Evolutionary conservation across 2,888 invertebrate genomes (phyloP).

Genomic region (Balanococcus diminutus): DNA sequence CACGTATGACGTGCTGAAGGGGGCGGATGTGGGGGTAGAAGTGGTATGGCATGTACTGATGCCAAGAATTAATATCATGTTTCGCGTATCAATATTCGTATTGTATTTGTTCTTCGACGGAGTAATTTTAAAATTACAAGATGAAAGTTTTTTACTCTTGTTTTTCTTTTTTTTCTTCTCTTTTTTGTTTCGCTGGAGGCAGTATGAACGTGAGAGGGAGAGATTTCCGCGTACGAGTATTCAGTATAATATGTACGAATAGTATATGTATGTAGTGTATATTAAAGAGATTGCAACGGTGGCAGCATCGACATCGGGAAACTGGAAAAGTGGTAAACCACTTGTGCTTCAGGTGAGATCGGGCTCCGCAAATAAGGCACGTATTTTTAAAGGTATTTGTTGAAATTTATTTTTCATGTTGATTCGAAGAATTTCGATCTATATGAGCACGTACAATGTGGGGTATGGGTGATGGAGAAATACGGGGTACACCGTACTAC

Average conservation of each 20-base stretch:
- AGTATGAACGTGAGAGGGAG: not conserved
- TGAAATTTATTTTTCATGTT: not conserved
- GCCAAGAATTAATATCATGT: not conserved
- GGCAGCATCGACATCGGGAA: too few relatives aligned
- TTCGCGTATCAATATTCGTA: not conserved
- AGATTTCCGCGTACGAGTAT: not conserved
- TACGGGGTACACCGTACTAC: too few relatives aligned
- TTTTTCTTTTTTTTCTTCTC: not conserved
- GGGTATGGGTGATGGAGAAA: too few relatives aligned
- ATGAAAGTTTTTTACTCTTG: not conserved
- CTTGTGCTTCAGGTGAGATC: not conserved
- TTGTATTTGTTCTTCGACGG: not conserved
- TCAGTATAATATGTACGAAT: not conserved
- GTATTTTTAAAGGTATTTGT: constrained; percentile 11
- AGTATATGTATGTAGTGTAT: not conserved
- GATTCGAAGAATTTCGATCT: not conserved
- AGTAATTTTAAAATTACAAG: not conserved
- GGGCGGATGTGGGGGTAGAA: too few relatives aligned
- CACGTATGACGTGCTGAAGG: too few relatives aligned
- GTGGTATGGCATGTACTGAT: too few relatives aligned
- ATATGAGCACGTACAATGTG: constrained; percentile 3
- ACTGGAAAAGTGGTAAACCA: not conserved
- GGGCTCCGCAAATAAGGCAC: not conserved
- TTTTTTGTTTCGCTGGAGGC: not conserved
- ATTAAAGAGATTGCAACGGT: too few relatives aligned